Evolutionary conservation across 2,888 invertebrate species (phyloP), one percentile per base, ranked within the genome.

Genomic region (Aphodius sticticus): DNA sequence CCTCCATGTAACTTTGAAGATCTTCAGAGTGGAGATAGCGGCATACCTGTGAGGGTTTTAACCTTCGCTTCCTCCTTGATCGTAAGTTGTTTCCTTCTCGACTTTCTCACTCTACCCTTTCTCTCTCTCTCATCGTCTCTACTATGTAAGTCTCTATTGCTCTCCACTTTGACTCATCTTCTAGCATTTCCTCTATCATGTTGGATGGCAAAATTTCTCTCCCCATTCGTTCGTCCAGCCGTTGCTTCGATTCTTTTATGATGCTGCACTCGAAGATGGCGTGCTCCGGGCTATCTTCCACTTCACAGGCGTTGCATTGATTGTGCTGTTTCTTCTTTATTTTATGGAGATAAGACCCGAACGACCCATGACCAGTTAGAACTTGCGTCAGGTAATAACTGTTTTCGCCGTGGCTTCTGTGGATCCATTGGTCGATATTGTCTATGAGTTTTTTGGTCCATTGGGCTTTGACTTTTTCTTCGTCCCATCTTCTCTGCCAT

Each of bases 361-460:
- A 77, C 12, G 69, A 53, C 6, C 77, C 79, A 76, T 81, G 79
- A 14, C 74, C 77, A 16, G 77, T 69, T 16, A 81, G 69, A 12
- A 80, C 6, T 70, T 81, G 81, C 0, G 79, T 36, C 9, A 80
- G 12, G 53, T 78, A 80, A 26, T 80, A 76, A 26, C 69, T 38
- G 1, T 75, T 69, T 36, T 79, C 70, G 9, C 77, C 80, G 69
- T 78, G 76, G 15, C 15, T 69, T 53, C 80, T 75, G 6, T 69
- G 37, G 12, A 76, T 26, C 79, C 80, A 81, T 6, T 35, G n/a
- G 36, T n/a, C 38, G 6, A 81, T 3, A 3, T 81, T 37, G 2
- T 5, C 16, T 9, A 81, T 79, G 5, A 81, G 69, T n/a, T 14
- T 72, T 75, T 37, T 77, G 1, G 81, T 81, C 77, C 79, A 81